phyloP scores from a whole-genome alignment of 2,797 vertebrate genomes.

The Bradypodion ventrale region DNA sequence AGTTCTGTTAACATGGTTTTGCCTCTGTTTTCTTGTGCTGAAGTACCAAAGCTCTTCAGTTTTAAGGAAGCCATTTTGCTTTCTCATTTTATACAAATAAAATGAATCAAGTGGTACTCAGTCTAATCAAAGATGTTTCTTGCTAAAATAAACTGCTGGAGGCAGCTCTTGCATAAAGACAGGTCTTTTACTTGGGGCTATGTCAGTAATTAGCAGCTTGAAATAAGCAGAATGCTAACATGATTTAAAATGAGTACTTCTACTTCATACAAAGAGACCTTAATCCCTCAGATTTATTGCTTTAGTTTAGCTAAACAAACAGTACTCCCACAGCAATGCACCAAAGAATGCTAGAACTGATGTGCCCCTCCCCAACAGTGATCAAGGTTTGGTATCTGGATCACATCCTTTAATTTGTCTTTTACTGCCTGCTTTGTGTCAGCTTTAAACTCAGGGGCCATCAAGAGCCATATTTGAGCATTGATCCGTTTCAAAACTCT shows the following conservation, averaged over 20 bases:
- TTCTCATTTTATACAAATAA: not conserved
- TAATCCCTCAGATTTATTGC: slow-evolving; percentile 40
- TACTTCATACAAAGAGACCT: slow-evolving; percentile 8
- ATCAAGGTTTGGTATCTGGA: not conserved
- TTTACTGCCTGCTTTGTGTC: not conserved
- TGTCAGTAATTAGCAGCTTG: slow-evolving; percentile 19
- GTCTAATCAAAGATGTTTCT: slow-evolving; percentile 42
- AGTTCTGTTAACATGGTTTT: not conserved
- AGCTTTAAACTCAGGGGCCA: not conserved
- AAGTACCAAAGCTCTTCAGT: not conserved
- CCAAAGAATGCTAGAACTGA: not conserved
- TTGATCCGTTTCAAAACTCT: not conserved
- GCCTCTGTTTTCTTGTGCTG: not conserved
- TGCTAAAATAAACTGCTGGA: slow-evolving; percentile 35
- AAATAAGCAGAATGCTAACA: slow-evolving; percentile 11
- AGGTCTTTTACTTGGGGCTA: not conserved
- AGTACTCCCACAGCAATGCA: slow-evolving; percentile 15
- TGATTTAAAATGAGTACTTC: slow-evolving; percentile 40
- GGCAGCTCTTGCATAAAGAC: not conserved
- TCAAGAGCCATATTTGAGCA: not conserved
- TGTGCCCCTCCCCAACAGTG: not conserved
- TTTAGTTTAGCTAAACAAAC: slow-evolving; percentile 20
- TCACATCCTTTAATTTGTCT: not conserved
- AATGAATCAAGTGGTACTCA: slow-evolving; percentile 36
- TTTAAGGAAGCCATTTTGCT: not conserved